These are phyloP conservation scores for Shinisaurus crocodilurus DNA, from an alignment of 2,113 vertebrate genomes.

Conservation along the genomic window DNA sequence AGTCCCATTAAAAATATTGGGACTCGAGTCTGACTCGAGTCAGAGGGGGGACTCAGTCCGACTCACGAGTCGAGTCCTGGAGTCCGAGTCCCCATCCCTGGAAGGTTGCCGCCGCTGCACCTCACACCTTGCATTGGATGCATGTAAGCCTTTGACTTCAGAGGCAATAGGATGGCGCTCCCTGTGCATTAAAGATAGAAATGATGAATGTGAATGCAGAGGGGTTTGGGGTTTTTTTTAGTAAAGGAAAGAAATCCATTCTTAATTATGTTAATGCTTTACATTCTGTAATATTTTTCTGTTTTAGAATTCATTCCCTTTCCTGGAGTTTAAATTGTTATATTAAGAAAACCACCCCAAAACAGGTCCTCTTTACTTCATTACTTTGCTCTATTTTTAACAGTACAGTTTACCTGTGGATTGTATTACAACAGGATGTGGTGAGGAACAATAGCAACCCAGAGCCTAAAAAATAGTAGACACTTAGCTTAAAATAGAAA, in stretches of 20 bases:
- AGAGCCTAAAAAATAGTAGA: neutral
- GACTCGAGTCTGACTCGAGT: too few species aligned
- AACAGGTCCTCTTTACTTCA: neutral
- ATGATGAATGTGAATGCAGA: neutral
- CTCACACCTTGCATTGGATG: too few species aligned
- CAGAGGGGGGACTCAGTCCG: too few species aligned
- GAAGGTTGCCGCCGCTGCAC: too few species aligned
- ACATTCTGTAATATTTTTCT: neutral
- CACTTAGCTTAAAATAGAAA: slow-evolving; percentile 10
- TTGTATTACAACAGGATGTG: neutral
- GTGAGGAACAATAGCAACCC: neutral
- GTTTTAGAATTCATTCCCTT: neutral
- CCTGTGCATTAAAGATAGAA: neutral
- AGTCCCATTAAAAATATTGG: too few species aligned
- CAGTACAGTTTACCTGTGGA: neutral
- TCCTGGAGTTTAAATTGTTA: neutral
- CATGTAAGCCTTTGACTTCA: too few species aligned
- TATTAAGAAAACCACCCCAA: neutral
- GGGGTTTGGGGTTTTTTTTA: too few species aligned
- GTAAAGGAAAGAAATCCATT: neutral
- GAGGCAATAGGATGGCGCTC: too few species aligned
- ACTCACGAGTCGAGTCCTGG: too few species aligned
- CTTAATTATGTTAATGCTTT: neutral
- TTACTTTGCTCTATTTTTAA: slow-evolving; percentile 6
- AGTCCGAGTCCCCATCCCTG: too few species aligned